Conservation (phyloP, 1,140 invertebrate species). For the Panonychus citri region DNA sequence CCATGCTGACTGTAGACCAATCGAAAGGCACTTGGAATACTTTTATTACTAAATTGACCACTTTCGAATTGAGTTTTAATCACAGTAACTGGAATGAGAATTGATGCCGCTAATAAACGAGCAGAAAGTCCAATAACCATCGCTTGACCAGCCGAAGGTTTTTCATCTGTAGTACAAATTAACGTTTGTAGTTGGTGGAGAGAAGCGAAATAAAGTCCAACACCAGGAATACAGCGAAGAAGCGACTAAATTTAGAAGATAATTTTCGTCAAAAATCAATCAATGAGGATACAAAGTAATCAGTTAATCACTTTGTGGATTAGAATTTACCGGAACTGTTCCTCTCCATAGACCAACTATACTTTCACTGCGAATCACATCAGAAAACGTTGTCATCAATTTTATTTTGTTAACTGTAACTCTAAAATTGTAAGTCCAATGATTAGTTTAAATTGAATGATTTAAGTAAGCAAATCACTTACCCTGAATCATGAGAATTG, state of each 20-base stretch:
- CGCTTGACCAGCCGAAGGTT: conserved; percentile 42
- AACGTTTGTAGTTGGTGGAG: conserved; percentile 46
- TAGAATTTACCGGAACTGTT: conserved; percentile 47
- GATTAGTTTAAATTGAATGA: not conserved
- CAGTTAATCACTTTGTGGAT: not conserved
- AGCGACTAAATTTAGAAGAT: conserved; percentile 34
- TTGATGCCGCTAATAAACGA: conserved; percentile 48
- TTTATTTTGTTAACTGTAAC: conserved; percentile 23
- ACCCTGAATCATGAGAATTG: too few relatives aligned
- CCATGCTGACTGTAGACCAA: conserved; percentile 56
- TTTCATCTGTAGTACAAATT: conserved; percentile 21
- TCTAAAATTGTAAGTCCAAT: conserved; percentile 6
- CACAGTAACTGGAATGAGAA: conserved; percentile 72
- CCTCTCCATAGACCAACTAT: conserved; percentile 61
- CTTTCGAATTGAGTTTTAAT: conserved; percentile 72
- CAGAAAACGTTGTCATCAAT: conserved; percentile 39
- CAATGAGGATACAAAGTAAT: too few relatives aligned
- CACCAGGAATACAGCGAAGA: conserved; percentile 59
- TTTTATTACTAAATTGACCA: conserved; percentile 55
- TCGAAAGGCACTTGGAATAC: conserved; percentile 40
- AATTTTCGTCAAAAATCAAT: not conserved
- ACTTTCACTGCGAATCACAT: conserved; percentile 43
- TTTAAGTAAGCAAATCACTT: not conserved
- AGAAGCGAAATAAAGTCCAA: conserved; percentile 69
- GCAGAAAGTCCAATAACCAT: conserved; percentile 48